Percentiles rank a stretch among this genome's conserved stretches.
Conservation (phyloP, 2,888 invertebrate species). For the Cataglyphis cursor region DNA sequence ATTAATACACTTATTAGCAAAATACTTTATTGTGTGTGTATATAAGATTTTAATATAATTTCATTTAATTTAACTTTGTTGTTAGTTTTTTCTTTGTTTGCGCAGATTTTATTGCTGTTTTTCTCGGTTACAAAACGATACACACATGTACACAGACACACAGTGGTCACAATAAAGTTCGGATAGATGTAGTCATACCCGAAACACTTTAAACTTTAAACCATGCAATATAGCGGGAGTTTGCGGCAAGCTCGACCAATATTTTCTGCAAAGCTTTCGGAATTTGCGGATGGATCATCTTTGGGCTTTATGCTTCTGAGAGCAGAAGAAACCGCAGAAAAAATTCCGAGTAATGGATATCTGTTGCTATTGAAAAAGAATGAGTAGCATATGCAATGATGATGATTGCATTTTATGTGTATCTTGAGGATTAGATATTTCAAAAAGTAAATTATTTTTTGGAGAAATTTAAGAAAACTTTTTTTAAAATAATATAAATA, state of each 20-base stretch:
- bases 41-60: not conserved
- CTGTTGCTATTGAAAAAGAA: not conserved
- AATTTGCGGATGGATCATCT: slow-evolving; percentile 59
- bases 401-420: slow-evolving; percentile 1
- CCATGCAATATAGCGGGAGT: not conserved
- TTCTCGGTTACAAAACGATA: not conserved
- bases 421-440: not conserved
- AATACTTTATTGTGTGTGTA: not conserved
- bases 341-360: slow-evolving; percentile 2
- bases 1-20: not conserved
- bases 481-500: not conserved
- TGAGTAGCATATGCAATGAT: not conserved
- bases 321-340: slow-evolving; percentile 18
- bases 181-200: not conserved
- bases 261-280: slow-evolving; percentile 60
- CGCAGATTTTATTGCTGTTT: not conserved
- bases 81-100: not conserved
- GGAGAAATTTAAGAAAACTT: not conserved
- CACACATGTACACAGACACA: no score
- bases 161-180: not conserved
- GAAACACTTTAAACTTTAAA: slow-evolving; percentile 25
- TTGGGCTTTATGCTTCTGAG: slow-evolving; percentile 48
- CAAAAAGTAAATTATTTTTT: not conserved
- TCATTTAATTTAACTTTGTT: not conserved
- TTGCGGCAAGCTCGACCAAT: slow-evolving; percentile 46